Conservation (phyloP, 35 echinoderm and acorn worm species). For the Strongylocentrotus purpuratus region DNA sequence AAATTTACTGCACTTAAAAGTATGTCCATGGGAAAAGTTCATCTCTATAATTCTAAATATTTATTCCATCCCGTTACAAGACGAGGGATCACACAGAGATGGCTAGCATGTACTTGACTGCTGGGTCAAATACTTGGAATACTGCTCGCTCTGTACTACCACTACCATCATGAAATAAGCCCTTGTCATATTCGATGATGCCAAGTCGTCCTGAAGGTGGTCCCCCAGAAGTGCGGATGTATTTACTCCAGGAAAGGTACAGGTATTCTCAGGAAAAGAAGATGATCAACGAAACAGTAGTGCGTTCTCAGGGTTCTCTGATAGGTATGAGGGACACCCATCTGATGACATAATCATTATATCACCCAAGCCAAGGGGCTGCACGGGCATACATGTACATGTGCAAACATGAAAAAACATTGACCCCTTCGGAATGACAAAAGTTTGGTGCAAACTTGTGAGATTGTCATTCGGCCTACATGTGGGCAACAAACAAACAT, state of each 20-base stretch:
- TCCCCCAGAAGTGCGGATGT: background rate
- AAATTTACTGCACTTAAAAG: background rate
- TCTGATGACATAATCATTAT: no score
- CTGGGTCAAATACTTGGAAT: constrained; percentile 41
- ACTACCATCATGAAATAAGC: background rate
- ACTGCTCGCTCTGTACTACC: constrained; percentile 22
- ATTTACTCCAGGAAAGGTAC: background rate
- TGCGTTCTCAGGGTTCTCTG: no score
- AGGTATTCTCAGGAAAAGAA: background rate
- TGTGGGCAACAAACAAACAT: no score
- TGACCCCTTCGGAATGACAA: no score
- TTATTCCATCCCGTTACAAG: background rate
- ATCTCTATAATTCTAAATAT: constrained; percentile 23
- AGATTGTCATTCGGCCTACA: no score
- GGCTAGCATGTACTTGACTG: constrained; percentile 40
- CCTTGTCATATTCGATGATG: background rate
- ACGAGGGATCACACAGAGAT: constrained; percentile 25
- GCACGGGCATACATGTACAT: no score
- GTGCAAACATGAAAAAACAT: no score
- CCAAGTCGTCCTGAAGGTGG: background rate
- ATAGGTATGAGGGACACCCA: no score
- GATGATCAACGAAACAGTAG: background rate
- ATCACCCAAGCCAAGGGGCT: no score
- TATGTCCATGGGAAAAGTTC: constrained; percentile 43
- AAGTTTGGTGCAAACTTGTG: no score